phyloP scores from a whole-genome alignment of 2,797 vertebrate species.

The Chrosomus eos region DNA sequence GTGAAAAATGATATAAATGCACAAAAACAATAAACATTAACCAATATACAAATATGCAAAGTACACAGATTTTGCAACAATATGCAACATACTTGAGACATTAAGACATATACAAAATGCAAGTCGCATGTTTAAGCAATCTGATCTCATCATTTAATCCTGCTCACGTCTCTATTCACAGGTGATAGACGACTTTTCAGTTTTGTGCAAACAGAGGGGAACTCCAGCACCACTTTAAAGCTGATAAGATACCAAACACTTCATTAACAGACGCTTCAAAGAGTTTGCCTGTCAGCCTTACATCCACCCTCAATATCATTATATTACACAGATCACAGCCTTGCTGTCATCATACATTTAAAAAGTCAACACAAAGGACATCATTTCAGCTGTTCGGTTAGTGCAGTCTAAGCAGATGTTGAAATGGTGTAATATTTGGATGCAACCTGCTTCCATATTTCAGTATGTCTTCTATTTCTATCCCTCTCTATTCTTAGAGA shows the following conservation, averaged over 20 bases:
- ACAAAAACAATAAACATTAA: background rate
- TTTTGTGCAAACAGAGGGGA: background rate
- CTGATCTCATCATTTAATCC: background rate
- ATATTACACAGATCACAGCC: background rate
- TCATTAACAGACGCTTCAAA: background rate
- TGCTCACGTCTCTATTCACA: constrained; percentile 35
- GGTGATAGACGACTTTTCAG: background rate
- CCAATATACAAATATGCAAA: background rate
- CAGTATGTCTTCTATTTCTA: background rate
- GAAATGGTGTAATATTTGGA: background rate
- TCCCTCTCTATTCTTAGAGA: constrained; percentile 7
- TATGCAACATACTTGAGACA: background rate
- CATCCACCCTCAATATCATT: background rate
- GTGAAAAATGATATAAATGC: background rate
- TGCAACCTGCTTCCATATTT: background rate
- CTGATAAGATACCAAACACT: background rate
- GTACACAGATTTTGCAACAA: background rate
- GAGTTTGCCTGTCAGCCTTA: background rate
- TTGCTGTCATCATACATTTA: background rate
- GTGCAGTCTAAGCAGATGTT: background rate
- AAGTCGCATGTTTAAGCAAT: background rate
- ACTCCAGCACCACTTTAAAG: background rate
- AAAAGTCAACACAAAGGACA: background rate
- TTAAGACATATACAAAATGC: background rate
- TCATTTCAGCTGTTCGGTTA: background rate